A percentile compares a stretch with the other conserved stretches of the same genome.
These are phyloP conservation scores for Theocolax elegans DNA, from an alignment of 1,140 invertebrate species.

Conservation along the genomic window DNA sequence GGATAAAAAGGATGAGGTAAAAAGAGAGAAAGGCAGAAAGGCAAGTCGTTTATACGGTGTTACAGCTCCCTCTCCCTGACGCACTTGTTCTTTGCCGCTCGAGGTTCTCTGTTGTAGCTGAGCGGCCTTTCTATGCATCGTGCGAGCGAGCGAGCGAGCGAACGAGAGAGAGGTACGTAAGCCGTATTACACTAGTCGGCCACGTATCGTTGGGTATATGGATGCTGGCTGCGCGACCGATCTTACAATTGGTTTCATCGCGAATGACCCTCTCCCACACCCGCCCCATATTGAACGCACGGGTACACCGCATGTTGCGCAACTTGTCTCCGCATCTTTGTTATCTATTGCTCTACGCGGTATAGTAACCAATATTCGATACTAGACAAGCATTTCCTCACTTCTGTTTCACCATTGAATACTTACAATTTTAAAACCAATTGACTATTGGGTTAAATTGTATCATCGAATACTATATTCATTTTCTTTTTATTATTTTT, in stretches of 20 bases:
- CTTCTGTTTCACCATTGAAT: too few species aligned
- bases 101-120: constrained; percentile 34
- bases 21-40: constrained; percentile 33
- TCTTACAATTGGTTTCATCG: constrained; percentile 57
- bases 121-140: constrained; percentile 56
- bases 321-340: not conserved
- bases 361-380: too few species aligned
- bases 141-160: too few species aligned
- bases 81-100: constrained; percentile 11
- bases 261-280: constrained; percentile 26
- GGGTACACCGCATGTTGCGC: not conserved
- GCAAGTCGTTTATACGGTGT: constrained; percentile 14
- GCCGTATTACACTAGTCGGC: constrained; percentile 52
- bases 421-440: too few species aligned
- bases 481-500: too few species aligned
- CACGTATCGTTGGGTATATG: constrained; percentile 43
- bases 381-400: too few species aligned
- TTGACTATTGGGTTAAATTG: too few species aligned
- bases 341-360: too few species aligned
- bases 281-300: not conserved
- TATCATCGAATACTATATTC: too few species aligned
- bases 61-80: not conserved
- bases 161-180: constrained; percentile 37
- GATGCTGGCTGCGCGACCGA: constrained; percentile 49
- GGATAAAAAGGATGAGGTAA: too few species aligned